phyloP scores from a whole-genome alignment of 2,888 invertebrate genomes.

The Leptopilina syphax region DNA sequence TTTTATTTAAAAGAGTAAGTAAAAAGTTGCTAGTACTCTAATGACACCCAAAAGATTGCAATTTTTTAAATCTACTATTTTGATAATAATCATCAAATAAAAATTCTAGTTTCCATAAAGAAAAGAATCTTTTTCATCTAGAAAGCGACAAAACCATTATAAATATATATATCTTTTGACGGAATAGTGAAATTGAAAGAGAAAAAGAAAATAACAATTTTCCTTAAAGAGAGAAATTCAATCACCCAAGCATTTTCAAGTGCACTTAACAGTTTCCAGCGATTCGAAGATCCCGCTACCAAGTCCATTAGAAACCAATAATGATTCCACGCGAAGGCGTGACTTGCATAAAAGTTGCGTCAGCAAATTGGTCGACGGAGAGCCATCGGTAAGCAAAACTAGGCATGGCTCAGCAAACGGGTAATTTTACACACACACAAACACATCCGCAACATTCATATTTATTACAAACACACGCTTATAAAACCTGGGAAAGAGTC shows the following conservation, averaged over 20 bases:
- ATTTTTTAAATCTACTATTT: too few species aligned
- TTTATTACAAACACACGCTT: slow-evolving; percentile 24
- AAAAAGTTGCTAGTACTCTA: too few species aligned
- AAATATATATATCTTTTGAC: too few species aligned
- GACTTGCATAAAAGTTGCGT: slow-evolving; percentile 45
- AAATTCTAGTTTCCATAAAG: too few species aligned
- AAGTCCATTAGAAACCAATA: slow-evolving; percentile 39
- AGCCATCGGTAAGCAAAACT: slow-evolving; percentile 52
- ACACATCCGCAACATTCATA: too few species aligned
- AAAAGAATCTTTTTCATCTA: too few species aligned
- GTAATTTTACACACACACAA: slow-evolving; percentile 44
- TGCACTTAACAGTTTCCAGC: slow-evolving; percentile 25
- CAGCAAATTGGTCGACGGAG: slow-evolving; percentile 50
- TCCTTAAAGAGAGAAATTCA: slow-evolving; percentile 12
- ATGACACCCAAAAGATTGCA: too few species aligned
- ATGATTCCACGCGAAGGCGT: slow-evolving; percentile 33
- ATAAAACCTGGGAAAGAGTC: slow-evolving; percentile 43
- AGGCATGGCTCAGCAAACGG: slow-evolving; percentile 48
- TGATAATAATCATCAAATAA: too few species aligned
- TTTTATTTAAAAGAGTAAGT: too few species aligned
- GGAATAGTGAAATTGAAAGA: too few species aligned
- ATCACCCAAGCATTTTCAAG: slow-evolving; percentile 10
- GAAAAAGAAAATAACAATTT: not conserved
- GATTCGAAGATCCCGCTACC: slow-evolving; percentile 36
- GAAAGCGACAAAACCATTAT: too few species aligned